Base-by-base conservation (phyloP, 2,113 vertebrate species). In the Laterallus jamaicensis region DNA sequence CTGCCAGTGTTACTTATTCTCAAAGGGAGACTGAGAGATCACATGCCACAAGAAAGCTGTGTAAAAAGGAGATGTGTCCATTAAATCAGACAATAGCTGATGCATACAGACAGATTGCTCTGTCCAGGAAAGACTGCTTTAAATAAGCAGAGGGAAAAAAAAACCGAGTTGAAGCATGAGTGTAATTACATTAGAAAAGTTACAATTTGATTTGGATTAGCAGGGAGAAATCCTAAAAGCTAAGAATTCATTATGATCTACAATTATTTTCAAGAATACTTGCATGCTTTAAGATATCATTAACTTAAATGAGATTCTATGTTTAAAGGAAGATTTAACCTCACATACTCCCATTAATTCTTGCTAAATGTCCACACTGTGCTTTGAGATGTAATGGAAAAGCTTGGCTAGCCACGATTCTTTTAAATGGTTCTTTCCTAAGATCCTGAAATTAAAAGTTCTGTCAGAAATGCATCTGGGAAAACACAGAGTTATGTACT, bases 181-280 rank as follows among this genome's bases (percentile, higher is more conserved):
- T 35, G 64, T 93, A 89, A 95, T 94, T 83, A 63, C 32, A 79
- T 92, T 88, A 91, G 58, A 79, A 81, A 95, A 93, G 28, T 90
- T 92, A 69, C 79, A 89, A 96, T 94, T 89, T 92, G 66, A 84
- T 94, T 95, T 95, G 62, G 79, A 88, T 95, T 92, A 96, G 50
- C 39, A 88, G 64, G 75, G n/a, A 85, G 15, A 90, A 95, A 94
- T 88, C 62, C 67, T 86, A 86, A 91, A 95, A 88, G 77, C 83
- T 85, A 80, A 68, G 70, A 95, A 93, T 95, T 94, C 94, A 90
- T 87, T 79, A 59, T 64, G 82, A 67, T 73, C 59, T 73, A 82
- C 73, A 81, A 80, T 93, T 95, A 94, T 96, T 96, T 96, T 95
- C 86, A 90, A 96, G 88, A 92, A 92, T 56, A 86, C 52, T 76